Conservation (phyloP, 2,797 vertebrate genomes). For the Microctenopoma stevenorrisi region DNA sequence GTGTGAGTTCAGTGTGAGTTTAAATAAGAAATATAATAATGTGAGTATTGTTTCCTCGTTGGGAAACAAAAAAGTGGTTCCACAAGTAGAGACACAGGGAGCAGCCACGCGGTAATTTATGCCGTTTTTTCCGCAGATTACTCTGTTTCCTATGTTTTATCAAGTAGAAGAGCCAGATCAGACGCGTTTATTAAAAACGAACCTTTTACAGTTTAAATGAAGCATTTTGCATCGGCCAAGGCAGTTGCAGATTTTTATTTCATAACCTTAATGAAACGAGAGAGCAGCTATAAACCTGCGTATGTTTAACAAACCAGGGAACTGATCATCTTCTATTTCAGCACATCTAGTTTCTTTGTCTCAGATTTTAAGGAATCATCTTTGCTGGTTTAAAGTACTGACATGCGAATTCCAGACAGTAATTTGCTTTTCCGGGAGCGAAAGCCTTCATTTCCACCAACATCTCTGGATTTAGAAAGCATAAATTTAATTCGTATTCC, state of each 20-base stretch:
- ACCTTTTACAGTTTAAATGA: neutral
- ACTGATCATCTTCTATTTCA: neutral
- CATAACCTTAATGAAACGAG: neutral
- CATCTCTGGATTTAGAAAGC: conserved; percentile 37
- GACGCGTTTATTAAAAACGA: neutral
- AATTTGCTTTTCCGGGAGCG: conserved; percentile 38
- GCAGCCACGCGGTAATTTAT: neutral
- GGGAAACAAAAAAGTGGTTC: neutral
- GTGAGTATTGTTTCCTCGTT: neutral
- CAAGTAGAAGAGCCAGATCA: neutral
- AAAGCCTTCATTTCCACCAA: conserved; percentile 31
- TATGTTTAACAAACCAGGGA: conserved; percentile 3
- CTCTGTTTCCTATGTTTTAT: too few relatives aligned
- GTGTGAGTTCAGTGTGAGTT: neutral
- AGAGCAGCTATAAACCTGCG: conserved; percentile 2
- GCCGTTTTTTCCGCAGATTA: neutral
- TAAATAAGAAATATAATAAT: neutral
- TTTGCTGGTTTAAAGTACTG: conserved; percentile 22
- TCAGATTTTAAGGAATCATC: conserved; percentile 5
- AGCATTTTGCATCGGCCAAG: neutral
- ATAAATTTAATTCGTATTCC: conserved; percentile 8
- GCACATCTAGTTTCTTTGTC: neutral
- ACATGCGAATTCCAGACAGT: conserved; percentile 28
- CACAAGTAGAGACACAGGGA: neutral
- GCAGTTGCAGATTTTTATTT: neutral